phyloP scores from a whole-genome alignment of 2,888 invertebrate genomes.

The Brenthis hecate region DNA sequence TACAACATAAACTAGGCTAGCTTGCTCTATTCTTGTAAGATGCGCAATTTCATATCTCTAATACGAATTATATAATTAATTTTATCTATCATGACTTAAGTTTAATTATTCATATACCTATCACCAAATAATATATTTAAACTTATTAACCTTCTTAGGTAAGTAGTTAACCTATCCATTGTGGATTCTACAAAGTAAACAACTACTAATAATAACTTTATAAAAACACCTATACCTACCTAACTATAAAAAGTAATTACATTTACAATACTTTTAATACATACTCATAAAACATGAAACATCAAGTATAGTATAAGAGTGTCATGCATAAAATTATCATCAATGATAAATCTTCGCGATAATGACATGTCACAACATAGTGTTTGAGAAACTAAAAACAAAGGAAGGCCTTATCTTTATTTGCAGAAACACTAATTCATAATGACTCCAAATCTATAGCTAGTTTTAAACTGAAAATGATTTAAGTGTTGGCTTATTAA shows the following conservation, averaged over 20 bases:
- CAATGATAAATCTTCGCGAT: slow-evolving; percentile 47
- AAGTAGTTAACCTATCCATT: too few species aligned
- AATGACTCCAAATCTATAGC: slow-evolving; percentile 52
- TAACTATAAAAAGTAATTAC: slow-evolving; percentile 26
- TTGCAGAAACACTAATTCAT: slow-evolving; percentile 65
- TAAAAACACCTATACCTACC: slow-evolving; percentile 1
- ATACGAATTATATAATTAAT: too few species aligned
- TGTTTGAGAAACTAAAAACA: slow-evolving; percentile 56
- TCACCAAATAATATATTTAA: too few species aligned
- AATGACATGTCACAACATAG: slow-evolving; percentile 51
- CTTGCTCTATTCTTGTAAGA: too few species aligned
- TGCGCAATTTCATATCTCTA: too few species aligned
- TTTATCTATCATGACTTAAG: too few species aligned
- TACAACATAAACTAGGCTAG: too few species aligned
- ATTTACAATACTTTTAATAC: slow-evolving; percentile 12
- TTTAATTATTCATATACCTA: too few species aligned
- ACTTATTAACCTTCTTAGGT: too few species aligned
- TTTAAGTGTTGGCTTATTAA: slow-evolving; percentile 33
- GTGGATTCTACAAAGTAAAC: too few species aligned
- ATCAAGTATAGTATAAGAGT: slow-evolving; percentile 15
- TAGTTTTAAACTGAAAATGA: slow-evolving; percentile 40
- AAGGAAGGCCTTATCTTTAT: slow-evolving; percentile 71
- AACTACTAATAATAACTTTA: background rate
- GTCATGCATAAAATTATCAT: slow-evolving; percentile 36
- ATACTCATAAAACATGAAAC: slow-evolving; percentile 19